Percentiles rank a stretch among this genome's conserved stretches.
phyloP scores from a whole-genome alignment of 2,113 vertebrate species.

The Carassius carassius region DNA sequence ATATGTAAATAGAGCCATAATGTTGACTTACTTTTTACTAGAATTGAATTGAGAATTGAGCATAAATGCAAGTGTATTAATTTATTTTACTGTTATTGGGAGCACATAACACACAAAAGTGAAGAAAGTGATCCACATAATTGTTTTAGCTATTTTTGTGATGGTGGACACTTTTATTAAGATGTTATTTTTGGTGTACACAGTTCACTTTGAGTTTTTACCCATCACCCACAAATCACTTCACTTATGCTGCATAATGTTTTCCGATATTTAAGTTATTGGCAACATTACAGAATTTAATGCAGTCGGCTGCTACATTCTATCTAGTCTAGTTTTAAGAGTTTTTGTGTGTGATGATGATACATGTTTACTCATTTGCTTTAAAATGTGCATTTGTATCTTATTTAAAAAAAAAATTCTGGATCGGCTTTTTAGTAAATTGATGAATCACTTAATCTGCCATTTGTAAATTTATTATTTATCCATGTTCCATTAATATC shows the following conservation, averaged over 20 bases:
- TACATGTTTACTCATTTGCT: not conserved
- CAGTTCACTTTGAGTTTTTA: not conserved
- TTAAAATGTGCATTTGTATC: slow-evolving; percentile 3
- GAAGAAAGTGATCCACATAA: not conserved
- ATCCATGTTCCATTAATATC: not conserved
- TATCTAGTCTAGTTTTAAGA: not conserved
- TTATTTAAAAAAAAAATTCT: not conserved
- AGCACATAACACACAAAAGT: not conserved
- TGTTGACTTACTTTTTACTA: not conserved
- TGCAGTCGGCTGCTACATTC: slow-evolving; percentile 2
- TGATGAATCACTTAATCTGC: not conserved
- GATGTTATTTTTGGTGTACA: not conserved
- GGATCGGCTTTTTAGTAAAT: too few species aligned
- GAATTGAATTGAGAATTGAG: too few species aligned
- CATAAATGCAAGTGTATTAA: not conserved
- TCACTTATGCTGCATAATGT: not conserved
- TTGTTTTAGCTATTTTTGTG: not conserved
- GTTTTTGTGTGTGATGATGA: not conserved
- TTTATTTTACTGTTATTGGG: not conserved
- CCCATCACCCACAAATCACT: not conserved
- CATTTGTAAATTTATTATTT: not conserved
- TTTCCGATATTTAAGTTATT: not conserved
- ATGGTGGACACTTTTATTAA: not conserved
- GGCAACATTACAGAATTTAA: not conserved
- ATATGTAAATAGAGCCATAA: not conserved